These are phyloP conservation scores for Palaemon carinicauda DNA, from an alignment of 1,140 invertebrate species.

Conservation along the genomic window DNA sequence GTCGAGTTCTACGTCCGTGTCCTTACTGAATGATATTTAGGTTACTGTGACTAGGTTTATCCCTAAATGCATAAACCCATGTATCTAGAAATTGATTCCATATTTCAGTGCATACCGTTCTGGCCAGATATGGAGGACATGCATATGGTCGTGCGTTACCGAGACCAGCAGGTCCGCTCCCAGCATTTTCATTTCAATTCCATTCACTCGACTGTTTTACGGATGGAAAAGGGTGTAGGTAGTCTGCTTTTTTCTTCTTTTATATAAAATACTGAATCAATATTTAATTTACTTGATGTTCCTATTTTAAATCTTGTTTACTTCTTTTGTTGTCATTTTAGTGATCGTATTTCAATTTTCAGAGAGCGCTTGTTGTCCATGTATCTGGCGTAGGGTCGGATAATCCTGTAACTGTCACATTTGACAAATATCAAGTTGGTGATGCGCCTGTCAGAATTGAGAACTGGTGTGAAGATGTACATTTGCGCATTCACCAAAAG, in stretches of 20 bases:
- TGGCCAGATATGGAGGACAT: slow-evolving; percentile 84
- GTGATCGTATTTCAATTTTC: slow-evolving; percentile 60
- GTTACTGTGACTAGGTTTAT: background rate
- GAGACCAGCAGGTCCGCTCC: slow-evolving; percentile 78
- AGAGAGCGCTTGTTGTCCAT: slow-evolving; percentile 79
- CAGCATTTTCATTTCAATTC: slow-evolving; percentile 79
- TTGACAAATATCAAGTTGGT: slow-evolving; percentile 74
- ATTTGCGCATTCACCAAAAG: slow-evolving; percentile 81
- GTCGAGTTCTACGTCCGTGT: background rate
- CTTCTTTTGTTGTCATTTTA: background rate
- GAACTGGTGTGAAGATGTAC: slow-evolving; percentile 83
- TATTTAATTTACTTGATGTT: too few relatives aligned
- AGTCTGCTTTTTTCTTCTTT: background rate
- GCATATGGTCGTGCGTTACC: slow-evolving; percentile 81
- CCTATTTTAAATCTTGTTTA: too few relatives aligned
- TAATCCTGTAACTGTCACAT: slow-evolving; percentile 76
- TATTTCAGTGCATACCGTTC: slow-evolving; percentile 74
- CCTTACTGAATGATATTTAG: background rate
- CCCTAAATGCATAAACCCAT: background rate
- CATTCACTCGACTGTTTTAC: slow-evolving; percentile 76
- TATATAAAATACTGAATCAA: background rate
- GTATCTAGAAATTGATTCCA: background rate
- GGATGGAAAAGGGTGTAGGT: slow-evolving; percentile 84
- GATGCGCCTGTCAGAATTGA: slow-evolving; percentile 82
- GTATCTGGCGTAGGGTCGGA: slow-evolving; percentile 76